Evolutionary conservation across 2,797 vertebrate species (phyloP), one percentile per base, ranked within the genome.

Genomic region (Sardinella longiceps): DNA sequence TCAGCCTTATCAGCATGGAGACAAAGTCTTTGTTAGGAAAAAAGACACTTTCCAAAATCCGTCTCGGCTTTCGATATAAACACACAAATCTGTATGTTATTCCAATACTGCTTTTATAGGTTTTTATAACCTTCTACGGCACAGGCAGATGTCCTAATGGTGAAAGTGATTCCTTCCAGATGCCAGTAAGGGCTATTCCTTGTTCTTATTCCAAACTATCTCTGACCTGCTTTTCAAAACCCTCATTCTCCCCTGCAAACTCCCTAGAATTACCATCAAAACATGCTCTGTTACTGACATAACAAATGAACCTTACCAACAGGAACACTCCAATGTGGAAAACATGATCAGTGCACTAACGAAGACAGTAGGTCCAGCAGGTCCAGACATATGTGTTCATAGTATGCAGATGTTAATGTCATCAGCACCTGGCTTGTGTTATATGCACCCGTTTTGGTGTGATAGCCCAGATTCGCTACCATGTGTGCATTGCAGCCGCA

Each of bases 101-200:
- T 85, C 86, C 84, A 83, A 51, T 60, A 48, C 81, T 25, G 74
- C 56, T 87, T n/a, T n/a, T n/a, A n/a, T n/a, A 56, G 80, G 56
- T 81, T 83, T 83, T 83, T 82, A 53, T 63, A 60, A 81, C 83
- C 50, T 86, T 81, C 39, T 58, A 48, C 7, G 39, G 80, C 80
- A 82, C 51, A 43, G 88, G 82, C 89, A 89, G 87, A 89, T 88
- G 87, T 86, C 81, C 60, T 46, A n/a, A 81, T 51, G 58, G 81
- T 88, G 82, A 82, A 84, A 39, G 15, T 87, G 80, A 89, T 87
- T 86, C 39, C 53, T 85, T 87, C 86, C 89, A 89, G 90, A 88
- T 88, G 85, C 20, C 83, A 82, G 74, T n/a, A 66, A 84, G 25
- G 39, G 45, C 80, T 14, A 18, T 82, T 39, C 48, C 46, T 77